Evolutionary conservation across 2,888 invertebrate species (phyloP), one percentile per base, ranked within the genome.

Genomic region (Caenorhabditis sinica): DNA sequence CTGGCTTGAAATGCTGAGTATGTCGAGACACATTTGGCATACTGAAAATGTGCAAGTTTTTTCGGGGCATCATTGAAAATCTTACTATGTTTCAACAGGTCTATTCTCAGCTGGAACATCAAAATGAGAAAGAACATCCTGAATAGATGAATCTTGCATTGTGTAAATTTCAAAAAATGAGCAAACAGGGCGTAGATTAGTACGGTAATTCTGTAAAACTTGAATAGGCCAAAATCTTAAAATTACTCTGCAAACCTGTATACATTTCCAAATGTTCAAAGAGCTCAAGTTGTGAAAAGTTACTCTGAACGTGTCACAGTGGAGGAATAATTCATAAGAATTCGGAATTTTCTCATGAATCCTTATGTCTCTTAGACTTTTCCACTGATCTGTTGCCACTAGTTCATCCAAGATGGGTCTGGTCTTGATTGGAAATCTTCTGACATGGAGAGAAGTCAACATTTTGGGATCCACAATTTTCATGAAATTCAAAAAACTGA

Each of bases 381-480:
- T 65, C 65, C 65, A 65, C 28, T 65, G 65, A n/a, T 45, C 65
- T 3, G 65, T 45, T 6, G 1, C 65, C 28, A 65, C 45, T 6
- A 65, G 17, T 30, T 65, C 65, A 1, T 30, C 8, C 17, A 65
- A 3, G 11, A 45, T 15, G 2, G 15, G 17, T 25, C 13, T 28
- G 5, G n/a, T 45, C 25, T 45, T 65, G 3, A 65, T 28, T 28
- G 65, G 65, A 65, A 65, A 45, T n/a, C 28, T 65, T 3, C 65
- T 4, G 4, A 65, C 17, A n/a, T 15, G 25, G 4, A 65, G 15
- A 1, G 65, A 28, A 20, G 30, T 28, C 28, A 65, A 45, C 0
- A 30, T 6, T 40, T 65, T 65, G 4, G 65, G 11, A 30, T 65
- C 45, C 8, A 65, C 1, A 15, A 17, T 30, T 28, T 65, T 65